Conservation (phyloP, 2,113 vertebrate species). For the Bolborhynchus lineola region DNA sequence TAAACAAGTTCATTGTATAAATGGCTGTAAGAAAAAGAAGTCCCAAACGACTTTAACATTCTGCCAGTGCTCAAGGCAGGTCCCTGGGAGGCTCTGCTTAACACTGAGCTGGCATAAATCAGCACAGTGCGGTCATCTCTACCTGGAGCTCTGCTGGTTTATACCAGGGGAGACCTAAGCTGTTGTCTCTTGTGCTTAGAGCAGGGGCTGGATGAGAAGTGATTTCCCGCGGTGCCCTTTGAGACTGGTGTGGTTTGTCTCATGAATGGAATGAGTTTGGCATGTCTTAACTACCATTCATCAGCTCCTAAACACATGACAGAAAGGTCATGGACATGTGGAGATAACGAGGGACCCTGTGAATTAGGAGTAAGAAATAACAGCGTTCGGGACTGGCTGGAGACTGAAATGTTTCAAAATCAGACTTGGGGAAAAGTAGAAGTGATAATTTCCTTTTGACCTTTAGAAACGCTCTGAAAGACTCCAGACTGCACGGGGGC, state of each 20-base stretch:
- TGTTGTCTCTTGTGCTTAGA: not conserved
- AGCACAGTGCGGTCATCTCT: not conserved
- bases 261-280: not conserved
- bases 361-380: constrained; percentile 1
- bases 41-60: not conserved
- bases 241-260: not conserved
- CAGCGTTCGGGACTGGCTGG: not conserved
- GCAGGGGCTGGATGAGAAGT: not conserved
- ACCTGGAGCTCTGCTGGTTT: not conserved
- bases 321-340: not conserved
- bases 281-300: not conserved
- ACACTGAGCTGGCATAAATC: not conserved
- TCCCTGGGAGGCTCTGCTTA: not conserved
- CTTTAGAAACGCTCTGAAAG: not conserved
- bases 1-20: not conserved
- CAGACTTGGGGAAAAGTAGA: not conserved
- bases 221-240: not conserved
- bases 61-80: not conserved
- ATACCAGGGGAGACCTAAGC: not conserved
- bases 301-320: constrained; percentile 12
- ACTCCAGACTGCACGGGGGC: not conserved
- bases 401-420: not conserved
- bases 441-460: constrained; percentile 42
- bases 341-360: constrained; percentile 8
- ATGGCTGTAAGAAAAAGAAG: not conserved